Evolutionary conservation across 64 coral and sea anemone genomes (phyloP), one percentile per base, ranked within the genome.

Genomic region (Astreopora myriophthalma): DNA sequence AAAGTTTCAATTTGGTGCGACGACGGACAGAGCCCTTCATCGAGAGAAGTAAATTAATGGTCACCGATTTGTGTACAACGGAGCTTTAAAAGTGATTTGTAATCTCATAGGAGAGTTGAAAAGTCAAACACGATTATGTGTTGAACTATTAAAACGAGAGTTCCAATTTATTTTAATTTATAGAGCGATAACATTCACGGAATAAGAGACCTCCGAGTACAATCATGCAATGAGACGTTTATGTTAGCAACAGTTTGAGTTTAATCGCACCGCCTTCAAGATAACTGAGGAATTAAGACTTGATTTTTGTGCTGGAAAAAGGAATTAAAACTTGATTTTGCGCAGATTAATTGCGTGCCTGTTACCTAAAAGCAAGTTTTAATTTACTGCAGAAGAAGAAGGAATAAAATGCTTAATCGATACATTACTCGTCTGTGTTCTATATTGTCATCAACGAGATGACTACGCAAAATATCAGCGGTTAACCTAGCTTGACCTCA

Each of bases 1-100:
- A 32, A 31, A 73, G 79, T 64, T 83, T 83, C 2, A 64, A 34
- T 64, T 83, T 83, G 55, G 33, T 38, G 5, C 27, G 79, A 38
- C 52, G 79, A 2, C 32, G 79, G 3, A 83, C 79, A 33, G 79
- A 83, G 37, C 79, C 79, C 11, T 31, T 83, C 20, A 22, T 83
- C 11, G 61, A 62, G 46, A 81, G 34, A 34, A 62, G 17, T 12
- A 55, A 83, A 5, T 37, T 64, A 19, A 62, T 83, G 57, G 79
- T 83, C 1, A 83, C 79, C 4, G 79, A 83, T 63, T 37, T 83
- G n/a, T 83, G 79, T 63, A 83, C 79, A 83, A 83, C 79, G 0
- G 79, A 83, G 33, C 79, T 83, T 64, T 83, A 64, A 83, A 64
- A 32, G 20, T 6, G 46, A 57, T 31, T 80, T 80, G 28, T 34